These are phyloP conservation scores for Pseudopleuronectes americanus DNA, from an alignment of 2,797 vertebrate genomes.

Conservation along the genomic window DNA sequence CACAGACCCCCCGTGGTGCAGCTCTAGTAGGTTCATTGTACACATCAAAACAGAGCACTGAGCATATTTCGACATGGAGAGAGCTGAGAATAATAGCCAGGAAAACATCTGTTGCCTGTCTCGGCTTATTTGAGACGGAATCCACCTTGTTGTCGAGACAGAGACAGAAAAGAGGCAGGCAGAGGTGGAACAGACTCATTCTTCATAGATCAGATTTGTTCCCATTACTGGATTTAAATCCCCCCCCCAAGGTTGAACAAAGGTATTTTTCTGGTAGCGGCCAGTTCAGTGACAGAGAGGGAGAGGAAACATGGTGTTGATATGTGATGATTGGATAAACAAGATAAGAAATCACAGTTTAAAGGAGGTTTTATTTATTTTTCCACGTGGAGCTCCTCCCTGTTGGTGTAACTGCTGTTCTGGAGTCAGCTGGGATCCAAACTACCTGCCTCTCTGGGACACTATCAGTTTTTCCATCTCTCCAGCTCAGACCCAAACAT, in stretches of 20 bases:
- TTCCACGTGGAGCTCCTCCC: constrained; percentile 23
- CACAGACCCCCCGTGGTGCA: constrained; percentile 61
- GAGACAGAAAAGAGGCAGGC: constrained; percentile 23
- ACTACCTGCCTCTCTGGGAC: constrained; percentile 26
- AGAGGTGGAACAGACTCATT: constrained; percentile 19
- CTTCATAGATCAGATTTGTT: constrained; percentile 26
- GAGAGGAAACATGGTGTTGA: background rate
- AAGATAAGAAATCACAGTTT: background rate
- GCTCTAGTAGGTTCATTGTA: constrained; percentile 67
- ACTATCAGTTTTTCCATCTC: constrained; percentile 44
- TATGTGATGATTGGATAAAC: constrained; percentile 14
- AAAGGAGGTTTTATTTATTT: constrained; percentile 28
- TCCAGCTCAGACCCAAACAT: constrained; percentile 43
- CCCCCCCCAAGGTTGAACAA: constrained; percentile 11
- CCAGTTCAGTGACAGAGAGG: background rate
- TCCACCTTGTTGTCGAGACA: constrained; percentile 28
- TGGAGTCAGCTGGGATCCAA: constrained; percentile 48
- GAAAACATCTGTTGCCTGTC: constrained; percentile 21
- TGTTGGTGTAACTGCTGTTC: constrained; percentile 24
- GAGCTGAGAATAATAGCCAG: constrained; percentile 44
- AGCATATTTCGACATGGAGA: constrained; percentile 45
- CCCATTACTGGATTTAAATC: constrained; percentile 42
- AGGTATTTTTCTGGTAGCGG: constrained; percentile 9
- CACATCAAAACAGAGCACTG: constrained; percentile 64
- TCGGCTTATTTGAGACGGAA: constrained; percentile 33